Conservation (phyloP, 2,888 invertebrate genomes). For the Metellina segmentata region DNA sequence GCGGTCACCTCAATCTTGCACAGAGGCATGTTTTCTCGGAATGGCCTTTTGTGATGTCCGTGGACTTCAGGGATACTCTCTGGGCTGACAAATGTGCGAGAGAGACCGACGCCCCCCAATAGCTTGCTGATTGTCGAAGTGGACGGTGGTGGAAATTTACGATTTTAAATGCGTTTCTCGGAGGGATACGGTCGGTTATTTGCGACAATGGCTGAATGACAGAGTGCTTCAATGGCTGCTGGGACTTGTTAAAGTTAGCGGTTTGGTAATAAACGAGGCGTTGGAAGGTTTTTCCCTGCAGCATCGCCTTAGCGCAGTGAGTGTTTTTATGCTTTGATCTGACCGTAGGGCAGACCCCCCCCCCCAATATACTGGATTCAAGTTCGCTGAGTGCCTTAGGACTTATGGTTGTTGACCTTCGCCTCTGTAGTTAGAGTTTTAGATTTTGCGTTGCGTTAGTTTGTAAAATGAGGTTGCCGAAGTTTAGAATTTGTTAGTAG, state of each 20-base stretch:
- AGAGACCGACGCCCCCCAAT: slow-evolving; percentile 33
- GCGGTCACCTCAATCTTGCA: slow-evolving; percentile 47
- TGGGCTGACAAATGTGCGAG: slow-evolving; percentile 50
- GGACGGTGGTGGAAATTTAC: slow-evolving; percentile 47
- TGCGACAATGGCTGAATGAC: not conserved
- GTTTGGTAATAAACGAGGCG: slow-evolving; percentile 22
- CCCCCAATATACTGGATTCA: no score
- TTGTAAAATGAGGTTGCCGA: no score
- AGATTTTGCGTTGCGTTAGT: no score
- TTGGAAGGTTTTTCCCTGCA: slow-evolving; percentile 8
- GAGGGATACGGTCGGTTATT: slow-evolving; percentile 34
- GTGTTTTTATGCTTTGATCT: no score
- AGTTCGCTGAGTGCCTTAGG: no score
- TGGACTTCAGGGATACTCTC: slow-evolving; percentile 10
- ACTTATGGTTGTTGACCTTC: no score
- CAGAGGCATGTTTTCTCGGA: not conserved
- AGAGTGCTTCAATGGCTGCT: not conserved
- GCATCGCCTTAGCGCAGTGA: no score
- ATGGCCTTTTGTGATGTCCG: slow-evolving; percentile 31
- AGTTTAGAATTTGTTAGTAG: no score
- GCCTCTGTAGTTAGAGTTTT: no score
- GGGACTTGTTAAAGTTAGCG: slow-evolving; percentile 32
- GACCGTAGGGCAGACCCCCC: no score
- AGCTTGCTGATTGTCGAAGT: slow-evolving; percentile 22
- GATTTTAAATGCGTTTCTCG: slow-evolving; percentile 28